phyloP scores from a whole-genome alignment of 1,140 invertebrate species.

The Dendrolimus kikuchii region DNA sequence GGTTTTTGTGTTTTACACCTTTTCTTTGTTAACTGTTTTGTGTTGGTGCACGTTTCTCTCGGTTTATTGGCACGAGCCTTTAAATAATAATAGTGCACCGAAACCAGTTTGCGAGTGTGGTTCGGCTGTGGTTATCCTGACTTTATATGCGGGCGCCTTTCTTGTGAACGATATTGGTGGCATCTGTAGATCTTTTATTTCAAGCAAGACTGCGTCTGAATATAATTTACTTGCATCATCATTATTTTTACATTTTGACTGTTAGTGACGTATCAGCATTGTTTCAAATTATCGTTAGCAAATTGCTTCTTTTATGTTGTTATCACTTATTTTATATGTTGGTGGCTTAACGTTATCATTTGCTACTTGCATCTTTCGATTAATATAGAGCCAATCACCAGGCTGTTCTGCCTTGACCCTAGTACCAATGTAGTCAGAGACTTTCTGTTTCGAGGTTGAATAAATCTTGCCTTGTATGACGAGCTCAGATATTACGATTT shows the following conservation, averaged over 20 bases:
- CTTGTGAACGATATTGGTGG: constrained; percentile 43
- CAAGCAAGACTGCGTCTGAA: constrained; percentile 15
- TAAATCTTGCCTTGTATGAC: constrained; percentile 28
- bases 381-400: constrained; percentile 17
- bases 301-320: constrained; percentile 2
- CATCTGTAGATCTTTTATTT: constrained; percentile 21
- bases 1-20: constrained; percentile 32
- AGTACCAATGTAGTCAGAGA: constrained; percentile 35
- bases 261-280: constrained; percentile 4
- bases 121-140: constrained; percentile 63
- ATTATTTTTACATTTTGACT: constrained; percentile 15
- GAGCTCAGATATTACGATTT: constrained; percentile 23
- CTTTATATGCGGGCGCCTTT: constrained; percentile 58
- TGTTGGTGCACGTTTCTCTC: constrained; percentile 51
- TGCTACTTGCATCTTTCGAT: constrained; percentile 12
- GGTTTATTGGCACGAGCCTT: constrained; percentile 67
- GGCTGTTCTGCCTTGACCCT: constrained; percentile 56
- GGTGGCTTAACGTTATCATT: neutral
- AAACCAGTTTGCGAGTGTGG: constrained; percentile 68
- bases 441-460: constrained; percentile 59
- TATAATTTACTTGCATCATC: constrained; percentile 18
- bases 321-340: neutral
- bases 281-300: neutral
- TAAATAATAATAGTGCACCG: constrained; percentile 69
- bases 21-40: constrained; percentile 49